Evolutionary conservation across 2,113 vertebrate species (phyloP).

Genomic region (Eulemur rufifrons): DNA sequence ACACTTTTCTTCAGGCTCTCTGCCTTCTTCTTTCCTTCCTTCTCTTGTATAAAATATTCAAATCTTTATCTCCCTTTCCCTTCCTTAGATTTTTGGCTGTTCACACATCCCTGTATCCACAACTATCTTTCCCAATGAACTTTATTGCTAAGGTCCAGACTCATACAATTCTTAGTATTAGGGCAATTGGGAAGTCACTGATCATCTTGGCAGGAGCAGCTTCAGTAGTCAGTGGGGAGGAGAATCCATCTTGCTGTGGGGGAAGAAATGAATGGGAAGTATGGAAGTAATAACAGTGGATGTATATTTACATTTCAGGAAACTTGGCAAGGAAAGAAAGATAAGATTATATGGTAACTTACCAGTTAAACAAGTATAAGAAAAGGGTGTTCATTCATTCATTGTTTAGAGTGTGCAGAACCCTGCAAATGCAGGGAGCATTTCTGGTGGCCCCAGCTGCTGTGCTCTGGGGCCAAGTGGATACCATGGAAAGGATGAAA

Average conservation of each 20-base stretch:
- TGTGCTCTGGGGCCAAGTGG: neutral
- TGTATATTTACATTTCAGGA: neutral
- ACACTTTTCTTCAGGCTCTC: neutral
- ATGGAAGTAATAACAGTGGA: neutral
- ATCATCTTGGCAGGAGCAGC: neutral
- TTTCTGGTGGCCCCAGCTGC: neutral
- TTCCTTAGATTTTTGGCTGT: neutral
- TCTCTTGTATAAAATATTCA: neutral
- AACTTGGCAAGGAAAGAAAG: neutral
- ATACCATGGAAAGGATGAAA: neutral
- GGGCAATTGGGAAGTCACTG: neutral
- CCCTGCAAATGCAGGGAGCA: neutral
- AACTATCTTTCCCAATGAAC: neutral
- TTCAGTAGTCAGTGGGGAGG: fast-evolving
- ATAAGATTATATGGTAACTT: neutral
- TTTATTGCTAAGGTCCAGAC: neutral
- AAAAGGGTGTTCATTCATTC: neutral
- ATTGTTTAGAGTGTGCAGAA: neutral
- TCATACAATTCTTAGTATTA: neutral
- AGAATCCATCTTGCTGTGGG: neutral
- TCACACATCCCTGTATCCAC: neutral
- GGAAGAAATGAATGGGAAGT: neutral
- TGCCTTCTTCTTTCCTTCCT: neutral
- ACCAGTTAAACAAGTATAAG: neutral
- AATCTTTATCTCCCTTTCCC: neutral